Conservation (phyloP, 2,888 invertebrate species). For the Oscheius sp. region DNA sequence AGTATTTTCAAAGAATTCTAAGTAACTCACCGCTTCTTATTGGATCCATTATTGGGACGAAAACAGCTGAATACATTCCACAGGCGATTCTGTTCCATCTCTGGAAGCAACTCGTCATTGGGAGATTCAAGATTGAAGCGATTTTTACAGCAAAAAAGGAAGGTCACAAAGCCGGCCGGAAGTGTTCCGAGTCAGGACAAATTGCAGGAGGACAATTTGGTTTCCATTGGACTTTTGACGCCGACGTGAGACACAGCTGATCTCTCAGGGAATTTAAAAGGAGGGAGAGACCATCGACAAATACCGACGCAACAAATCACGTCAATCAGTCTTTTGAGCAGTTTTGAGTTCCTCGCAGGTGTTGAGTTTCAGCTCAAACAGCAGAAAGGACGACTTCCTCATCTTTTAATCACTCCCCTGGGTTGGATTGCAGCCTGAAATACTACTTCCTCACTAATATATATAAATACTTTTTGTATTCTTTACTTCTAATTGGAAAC, state of each 20-base stretch:
- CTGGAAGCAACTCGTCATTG: too few relatives aligned
- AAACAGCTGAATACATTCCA: background rate
- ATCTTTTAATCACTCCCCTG: conserved; percentile 3
- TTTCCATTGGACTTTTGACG: conserved; percentile 1
- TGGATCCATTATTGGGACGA: background rate
- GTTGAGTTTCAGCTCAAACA: conserved; percentile 7
- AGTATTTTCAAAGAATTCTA: too few relatives aligned
- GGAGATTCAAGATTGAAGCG: background rate
- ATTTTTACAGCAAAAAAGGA: background rate
- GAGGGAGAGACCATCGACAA: background rate
- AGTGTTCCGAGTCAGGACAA: background rate
- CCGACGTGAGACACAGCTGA: too few relatives aligned
- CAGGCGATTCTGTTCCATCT: background rate
- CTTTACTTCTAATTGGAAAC: background rate
- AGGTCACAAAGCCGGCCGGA: background rate
- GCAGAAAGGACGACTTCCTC: conserved; percentile 7
- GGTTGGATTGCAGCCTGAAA: background rate
- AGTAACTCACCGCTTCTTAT: background rate
- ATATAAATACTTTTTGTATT: background rate
- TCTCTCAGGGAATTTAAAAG: background rate
- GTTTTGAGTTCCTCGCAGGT: conserved; percentile 6
- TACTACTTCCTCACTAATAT: too few relatives aligned
- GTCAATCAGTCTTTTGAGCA: background rate
- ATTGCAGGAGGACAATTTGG: background rate
- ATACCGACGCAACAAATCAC: too few relatives aligned